Conservation (phyloP, 2,888 invertebrate species). For the Aromia moschata region DNA sequence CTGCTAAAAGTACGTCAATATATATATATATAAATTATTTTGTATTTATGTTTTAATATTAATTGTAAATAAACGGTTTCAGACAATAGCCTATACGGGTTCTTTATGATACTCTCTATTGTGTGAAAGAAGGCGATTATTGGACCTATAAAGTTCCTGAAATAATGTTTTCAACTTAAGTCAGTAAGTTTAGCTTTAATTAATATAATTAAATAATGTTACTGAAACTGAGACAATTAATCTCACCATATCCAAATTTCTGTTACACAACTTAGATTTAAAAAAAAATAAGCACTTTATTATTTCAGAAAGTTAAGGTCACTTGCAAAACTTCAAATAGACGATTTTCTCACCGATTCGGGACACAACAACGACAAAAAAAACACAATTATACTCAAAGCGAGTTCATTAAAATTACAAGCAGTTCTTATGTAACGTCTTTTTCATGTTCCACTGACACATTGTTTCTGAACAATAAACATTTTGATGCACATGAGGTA, state of each 20-base stretch:
- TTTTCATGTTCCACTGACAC: slow-evolving; percentile 22
- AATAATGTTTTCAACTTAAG: too few species aligned
- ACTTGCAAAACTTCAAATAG: slow-evolving; percentile 3
- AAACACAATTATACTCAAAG: slow-evolving; percentile 9
- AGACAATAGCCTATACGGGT: too few species aligned
- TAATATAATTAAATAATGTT: background rate
- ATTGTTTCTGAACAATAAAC: slow-evolving; percentile 19
- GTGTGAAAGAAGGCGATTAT: too few species aligned
- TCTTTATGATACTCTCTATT: too few species aligned
- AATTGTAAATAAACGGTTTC: too few species aligned
- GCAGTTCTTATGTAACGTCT: slow-evolving; percentile 4
- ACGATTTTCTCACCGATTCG: slow-evolving; percentile 19
- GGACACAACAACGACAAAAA: slow-evolving; percentile 9
- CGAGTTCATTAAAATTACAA: slow-evolving; percentile 21
- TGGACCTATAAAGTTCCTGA: too few species aligned
- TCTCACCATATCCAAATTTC: background rate
- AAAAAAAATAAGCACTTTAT: slow-evolving; percentile 2
- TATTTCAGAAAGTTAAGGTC: background rate
- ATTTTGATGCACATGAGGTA: slow-evolving; percentile 26
- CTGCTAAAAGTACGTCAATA: too few species aligned
- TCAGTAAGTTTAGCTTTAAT: too few species aligned
- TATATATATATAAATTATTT: too few species aligned
- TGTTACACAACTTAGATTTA: background rate
- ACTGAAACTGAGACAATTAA: slow-evolving; percentile 2
- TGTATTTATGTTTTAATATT: too few species aligned